Percentiles rank a stretch among this genome's conserved stretches.
Evolutionary conservation across 2,113 vertebrate species (phyloP).

Genomic region (Cyprinodon variegatus): DNA sequence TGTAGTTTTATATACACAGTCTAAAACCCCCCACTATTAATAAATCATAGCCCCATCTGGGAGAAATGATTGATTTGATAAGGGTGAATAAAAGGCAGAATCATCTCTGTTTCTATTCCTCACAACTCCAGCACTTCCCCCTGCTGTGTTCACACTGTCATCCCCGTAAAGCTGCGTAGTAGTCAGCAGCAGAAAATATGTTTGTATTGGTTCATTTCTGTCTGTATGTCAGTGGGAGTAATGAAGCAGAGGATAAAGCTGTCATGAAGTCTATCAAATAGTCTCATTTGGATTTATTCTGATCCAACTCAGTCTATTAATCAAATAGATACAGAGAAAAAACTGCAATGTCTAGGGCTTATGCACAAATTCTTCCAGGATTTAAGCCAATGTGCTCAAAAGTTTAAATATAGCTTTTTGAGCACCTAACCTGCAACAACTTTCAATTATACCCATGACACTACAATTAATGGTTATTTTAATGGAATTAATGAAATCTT

Average conservation of each 20-base stretch:
- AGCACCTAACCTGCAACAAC: slow-evolving; percentile 26
- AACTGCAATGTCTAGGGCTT: slow-evolving; percentile 8
- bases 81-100: slow-evolving; percentile 56
- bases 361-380: background rate
- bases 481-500: slow-evolving; percentile 37
- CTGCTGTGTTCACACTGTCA: slow-evolving; percentile 47
- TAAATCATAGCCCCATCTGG: slow-evolving; percentile 61
- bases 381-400: slow-evolving; percentile 24
- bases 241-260: slow-evolving; percentile 63
- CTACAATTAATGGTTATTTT: slow-evolving; percentile 20
- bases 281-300: slow-evolving; percentile 67
- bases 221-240: slow-evolving; percentile 53
- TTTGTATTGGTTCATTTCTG: slow-evolving; percentile 25
- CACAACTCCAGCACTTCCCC: slow-evolving; percentile 32
- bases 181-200: slow-evolving; percentile 37
- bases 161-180: slow-evolving; percentile 25
- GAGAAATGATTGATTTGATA: slow-evolving; percentile 67
- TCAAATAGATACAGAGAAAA: slow-evolving; percentile 1
- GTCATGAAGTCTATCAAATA: slow-evolving; percentile 62
- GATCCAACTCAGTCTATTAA: slow-evolving; percentile 54
- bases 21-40: slow-evolving; percentile 51
- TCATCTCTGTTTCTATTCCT: slow-evolving; percentile 40
- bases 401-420: slow-evolving; percentile 51
- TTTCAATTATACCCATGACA: slow-evolving; percentile 14
- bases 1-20: slow-evolving; percentile 34